Conservation (phyloP, 2,888 invertebrate species). For the Archips crataeganus region DNA sequence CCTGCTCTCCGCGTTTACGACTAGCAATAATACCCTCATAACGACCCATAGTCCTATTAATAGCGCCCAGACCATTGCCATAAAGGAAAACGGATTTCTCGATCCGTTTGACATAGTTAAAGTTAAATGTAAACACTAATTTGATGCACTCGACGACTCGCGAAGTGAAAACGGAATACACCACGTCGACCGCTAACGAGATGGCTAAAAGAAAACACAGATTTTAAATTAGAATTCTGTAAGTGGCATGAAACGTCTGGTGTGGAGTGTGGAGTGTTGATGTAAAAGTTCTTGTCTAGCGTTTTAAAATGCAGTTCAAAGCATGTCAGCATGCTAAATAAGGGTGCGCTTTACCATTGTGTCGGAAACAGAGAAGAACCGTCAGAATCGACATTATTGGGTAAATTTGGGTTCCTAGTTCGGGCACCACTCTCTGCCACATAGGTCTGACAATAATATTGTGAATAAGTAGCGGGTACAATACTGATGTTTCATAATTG, state of each 20-base stretch:
- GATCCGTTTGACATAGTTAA: slow-evolving; percentile 28
- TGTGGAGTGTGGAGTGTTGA: neutral
- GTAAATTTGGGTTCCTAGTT: too few relatives aligned
- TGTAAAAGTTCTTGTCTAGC: neutral
- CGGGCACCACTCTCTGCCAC: too few relatives aligned
- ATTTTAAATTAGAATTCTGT: slow-evolving; percentile 17
- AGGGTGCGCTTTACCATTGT: neutral
- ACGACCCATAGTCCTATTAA: slow-evolving; percentile 27
- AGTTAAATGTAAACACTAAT: slow-evolving; percentile 43
- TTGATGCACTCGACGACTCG: slow-evolving; percentile 31
- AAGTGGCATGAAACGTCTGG: neutral
- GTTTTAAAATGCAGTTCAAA: neutral
- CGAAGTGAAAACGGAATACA: slow-evolving; percentile 34
- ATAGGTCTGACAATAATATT: too few relatives aligned
- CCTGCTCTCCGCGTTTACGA: slow-evolving; percentile 7
- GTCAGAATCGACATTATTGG: too few relatives aligned
- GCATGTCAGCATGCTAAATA: neutral
- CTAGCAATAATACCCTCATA: slow-evolving; percentile 19
- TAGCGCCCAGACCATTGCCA: slow-evolving; percentile 24
- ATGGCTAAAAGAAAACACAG: slow-evolving; percentile 2
- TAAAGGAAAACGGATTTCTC: slow-evolving; percentile 41
- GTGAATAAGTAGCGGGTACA: too few relatives aligned
- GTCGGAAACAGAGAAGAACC: too few relatives aligned
- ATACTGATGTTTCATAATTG: too few relatives aligned
- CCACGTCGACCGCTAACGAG: slow-evolving; percentile 35